Evolutionary conservation across 2,888 invertebrate genomes (phyloP), one percentile per base, ranked within the genome.

Genomic region (Rhagonycha fulva): DNA sequence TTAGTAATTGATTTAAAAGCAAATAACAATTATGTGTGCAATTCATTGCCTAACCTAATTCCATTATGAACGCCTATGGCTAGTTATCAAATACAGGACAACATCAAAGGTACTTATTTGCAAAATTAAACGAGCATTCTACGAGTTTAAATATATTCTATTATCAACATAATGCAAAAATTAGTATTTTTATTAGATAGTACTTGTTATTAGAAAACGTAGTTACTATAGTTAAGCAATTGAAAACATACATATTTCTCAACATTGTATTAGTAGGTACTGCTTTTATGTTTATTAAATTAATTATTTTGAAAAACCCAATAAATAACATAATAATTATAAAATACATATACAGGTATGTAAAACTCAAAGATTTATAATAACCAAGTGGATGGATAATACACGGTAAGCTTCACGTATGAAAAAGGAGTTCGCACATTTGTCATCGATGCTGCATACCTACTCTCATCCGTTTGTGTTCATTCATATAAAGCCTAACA

Each of bases 11-110:
- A 67, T 67, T 60, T 67, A 72, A 67, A 24, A 26, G 23, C 30
- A 60, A 60, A 72, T 60, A 66, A n/a, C 24, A 72, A 24, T 10
- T 72, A 61, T 28, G 32, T 24, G 63, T 32, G 47, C 47, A 72
- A 72, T 72, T 72, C 67, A 67, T 67, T 67, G 60, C 24, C 63
- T 23, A 67, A 67, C 24, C 47, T 72, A 72, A 66, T 72, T 66
- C 71, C 60, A 24, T 72, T 14, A 47, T 72, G 19, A 72, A 66
- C 24, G 63, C 63, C 63, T 23, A 66, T 66, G 63, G 63, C 63
- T 67, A 62, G 26, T 72, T 24, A 67, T 67, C 66, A 67, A 67
- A 72, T 72, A 72, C 26, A 66, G 14, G 62, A 70, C 70, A 71
- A 24, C 71, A 67, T 72, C 71, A 72, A 72, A 72, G 67, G 67